Conservation (phyloP, 2,888 invertebrate species). For the Blera fallax region DNA sequence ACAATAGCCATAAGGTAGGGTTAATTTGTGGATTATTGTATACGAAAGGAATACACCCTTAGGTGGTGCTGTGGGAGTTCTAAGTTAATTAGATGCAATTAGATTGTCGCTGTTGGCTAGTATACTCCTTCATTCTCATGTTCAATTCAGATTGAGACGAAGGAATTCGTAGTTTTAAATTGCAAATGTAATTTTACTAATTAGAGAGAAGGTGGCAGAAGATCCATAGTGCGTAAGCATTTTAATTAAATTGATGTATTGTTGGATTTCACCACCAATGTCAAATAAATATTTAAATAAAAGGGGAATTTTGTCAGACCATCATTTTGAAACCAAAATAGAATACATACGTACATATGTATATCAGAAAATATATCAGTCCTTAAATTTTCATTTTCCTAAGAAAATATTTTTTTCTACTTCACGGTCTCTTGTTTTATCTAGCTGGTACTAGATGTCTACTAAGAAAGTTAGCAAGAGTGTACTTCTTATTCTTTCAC, state of each 20-base stretch:
- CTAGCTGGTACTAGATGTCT: too few species aligned
- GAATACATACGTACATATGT: neutral
- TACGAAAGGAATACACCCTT: neutral
- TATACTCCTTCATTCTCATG: neutral
- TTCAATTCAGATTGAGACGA: neutral
- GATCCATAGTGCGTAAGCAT: neutral
- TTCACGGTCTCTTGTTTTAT: too few species aligned
- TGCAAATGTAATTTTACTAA: neutral
- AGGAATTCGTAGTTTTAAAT: neutral
- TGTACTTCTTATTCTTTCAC: too few species aligned
- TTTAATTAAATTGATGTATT: neutral
- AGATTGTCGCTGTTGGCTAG: neutral
- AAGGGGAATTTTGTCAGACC: neutral
- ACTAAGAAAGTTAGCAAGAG: too few species aligned
- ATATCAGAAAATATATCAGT: too few species aligned
- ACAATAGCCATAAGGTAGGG: constrained; percentile 3
- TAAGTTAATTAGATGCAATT: constrained; percentile 14
- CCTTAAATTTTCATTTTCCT: too few species aligned
- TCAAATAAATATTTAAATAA: neutral
- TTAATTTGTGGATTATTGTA: constrained; percentile 3
- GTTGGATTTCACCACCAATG: neutral
- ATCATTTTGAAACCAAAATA: neutral
- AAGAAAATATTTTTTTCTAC: too few species aligned
- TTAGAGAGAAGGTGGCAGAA: neutral
- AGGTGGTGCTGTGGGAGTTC: neutral